A percentile compares a stretch with the other conserved stretches of the same genome.
These are phyloP conservation scores for Acanthosepion pharaonis DNA, from an alignment of 2,888 invertebrate genomes.

Conservation along the genomic window DNA sequence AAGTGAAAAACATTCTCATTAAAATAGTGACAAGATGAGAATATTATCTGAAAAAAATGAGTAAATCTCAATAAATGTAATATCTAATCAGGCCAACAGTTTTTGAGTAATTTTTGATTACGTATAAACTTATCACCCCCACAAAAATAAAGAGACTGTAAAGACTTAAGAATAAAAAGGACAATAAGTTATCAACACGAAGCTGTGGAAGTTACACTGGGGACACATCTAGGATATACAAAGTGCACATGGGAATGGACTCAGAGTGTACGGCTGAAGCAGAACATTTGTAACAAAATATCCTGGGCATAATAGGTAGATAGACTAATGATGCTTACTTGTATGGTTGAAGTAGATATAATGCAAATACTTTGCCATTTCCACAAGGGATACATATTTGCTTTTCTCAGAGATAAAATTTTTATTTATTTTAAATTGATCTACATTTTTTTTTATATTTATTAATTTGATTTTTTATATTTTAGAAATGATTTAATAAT, in stretches of 20 bases:
- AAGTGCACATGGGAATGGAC: neutral
- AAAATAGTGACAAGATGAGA: neutral
- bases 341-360: neutral
- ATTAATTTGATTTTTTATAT: no score
- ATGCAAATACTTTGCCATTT: neutral
- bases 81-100: neutral
- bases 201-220: neutral
- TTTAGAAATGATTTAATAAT: no score
- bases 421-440: no score
- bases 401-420: neutral
- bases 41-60: neutral
- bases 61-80: neutral
- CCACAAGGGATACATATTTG: neutral
- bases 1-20: neutral
- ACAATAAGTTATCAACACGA: neutral
- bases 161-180: neutral
- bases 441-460: no score
- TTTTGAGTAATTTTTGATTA: no score
- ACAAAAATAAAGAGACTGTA: neutral
- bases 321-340: no score
- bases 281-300: neutral
- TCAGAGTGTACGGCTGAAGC: neutral
- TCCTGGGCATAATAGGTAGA: neutral
- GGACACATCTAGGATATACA: neutral
- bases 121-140: no score